These are phyloP conservation scores for Oophaga sylvatica DNA, from an alignment of 2,797 vertebrate species.

Conservation along the genomic window DNA sequence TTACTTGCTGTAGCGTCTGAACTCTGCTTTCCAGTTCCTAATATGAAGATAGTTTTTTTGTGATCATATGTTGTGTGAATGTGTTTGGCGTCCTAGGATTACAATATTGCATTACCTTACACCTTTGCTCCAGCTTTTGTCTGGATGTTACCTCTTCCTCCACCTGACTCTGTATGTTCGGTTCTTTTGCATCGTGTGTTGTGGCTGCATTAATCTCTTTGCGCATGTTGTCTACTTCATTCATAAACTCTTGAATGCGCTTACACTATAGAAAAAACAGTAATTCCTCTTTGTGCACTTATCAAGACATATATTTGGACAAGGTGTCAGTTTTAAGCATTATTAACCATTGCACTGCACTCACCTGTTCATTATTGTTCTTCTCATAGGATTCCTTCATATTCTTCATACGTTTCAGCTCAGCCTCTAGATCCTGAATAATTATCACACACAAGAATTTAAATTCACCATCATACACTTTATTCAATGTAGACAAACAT, in stretches of 20 bases:
- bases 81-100: neutral
- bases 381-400: conserved; percentile 72
- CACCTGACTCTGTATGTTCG: conserved; percentile 64
- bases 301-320: neutral
- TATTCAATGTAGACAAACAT: neutral
- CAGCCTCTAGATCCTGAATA: conserved; percentile 73
- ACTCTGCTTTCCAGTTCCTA: conserved; percentile 72
- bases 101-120: conserved; percentile 64
- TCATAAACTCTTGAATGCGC: conserved; percentile 69
- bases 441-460: neutral
- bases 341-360: neutral
- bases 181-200: conserved; percentile 68
- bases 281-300: no score
- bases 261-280: conserved; percentile 64
- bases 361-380: conserved; percentile 74
- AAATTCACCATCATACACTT: neutral
- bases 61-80: neutral
- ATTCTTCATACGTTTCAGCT: conserved; percentile 71
- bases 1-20: conserved; percentile 69
- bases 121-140: conserved; percentile 67
- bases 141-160: conserved; percentile 62
- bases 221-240: conserved; percentile 68
- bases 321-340: neutral
- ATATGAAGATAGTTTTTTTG: neutral
- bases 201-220: conserved; percentile 67